These are phyloP conservation scores for Liasis olivaceus DNA, from an alignment of 2,797 vertebrate genomes.

Conservation along the genomic window DNA sequence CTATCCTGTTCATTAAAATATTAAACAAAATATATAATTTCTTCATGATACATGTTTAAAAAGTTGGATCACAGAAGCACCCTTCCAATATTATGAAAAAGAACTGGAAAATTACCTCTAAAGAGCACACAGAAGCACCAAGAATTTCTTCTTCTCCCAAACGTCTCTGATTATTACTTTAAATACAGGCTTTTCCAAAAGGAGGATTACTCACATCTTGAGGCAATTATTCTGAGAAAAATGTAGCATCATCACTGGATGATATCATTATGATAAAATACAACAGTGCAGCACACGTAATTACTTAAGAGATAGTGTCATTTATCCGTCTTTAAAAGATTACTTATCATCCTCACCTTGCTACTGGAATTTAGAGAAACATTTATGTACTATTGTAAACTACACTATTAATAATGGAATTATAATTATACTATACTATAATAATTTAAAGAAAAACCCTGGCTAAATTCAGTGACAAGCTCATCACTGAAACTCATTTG, in stretches of 20 bases:
- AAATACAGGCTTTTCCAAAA: constrained; percentile 5
- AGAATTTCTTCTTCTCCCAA: constrained; percentile 13
- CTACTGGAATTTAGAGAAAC: not conserved
- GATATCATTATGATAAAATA: not conserved
- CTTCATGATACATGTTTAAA: not conserved
- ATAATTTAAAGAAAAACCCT: not conserved
- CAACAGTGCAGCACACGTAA: not conserved
- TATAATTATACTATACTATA: too few relatives aligned
- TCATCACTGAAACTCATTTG: too few relatives aligned
- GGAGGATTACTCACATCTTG: not conserved
- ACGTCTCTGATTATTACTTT: not conserved
- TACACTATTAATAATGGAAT: not conserved
- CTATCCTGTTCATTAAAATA: not conserved
- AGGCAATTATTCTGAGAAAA: not conserved
- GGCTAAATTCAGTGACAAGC: not conserved
- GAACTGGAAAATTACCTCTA: constrained; percentile 21
- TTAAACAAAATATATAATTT: not conserved
- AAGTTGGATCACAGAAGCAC: constrained; percentile 1
- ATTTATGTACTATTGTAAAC: not conserved
- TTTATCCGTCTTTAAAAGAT: not conserved
- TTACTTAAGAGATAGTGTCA: not conserved
- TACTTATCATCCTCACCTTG: not conserved
- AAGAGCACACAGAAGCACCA: not conserved
- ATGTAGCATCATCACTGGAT: not conserved
- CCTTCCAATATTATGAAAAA: not conserved